Evolutionary conservation across 2,888 invertebrate species (phyloP).

Genomic region (Fragum whitleyi): DNA sequence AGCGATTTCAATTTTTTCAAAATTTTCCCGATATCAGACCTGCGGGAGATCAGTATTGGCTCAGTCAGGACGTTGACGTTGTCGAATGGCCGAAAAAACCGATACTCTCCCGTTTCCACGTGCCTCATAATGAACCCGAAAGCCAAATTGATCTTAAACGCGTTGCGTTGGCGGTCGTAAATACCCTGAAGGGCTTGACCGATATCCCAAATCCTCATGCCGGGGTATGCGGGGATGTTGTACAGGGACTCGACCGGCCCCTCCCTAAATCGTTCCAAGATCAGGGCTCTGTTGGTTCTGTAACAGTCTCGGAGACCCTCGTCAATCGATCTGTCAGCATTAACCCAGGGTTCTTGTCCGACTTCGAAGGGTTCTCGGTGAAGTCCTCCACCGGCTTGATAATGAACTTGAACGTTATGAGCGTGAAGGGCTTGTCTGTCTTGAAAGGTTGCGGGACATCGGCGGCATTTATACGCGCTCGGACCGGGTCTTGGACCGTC

Average conservation of each 20-base stretch:
- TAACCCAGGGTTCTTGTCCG: conserved; percentile 36
- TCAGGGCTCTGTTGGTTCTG: conserved; percentile 31
- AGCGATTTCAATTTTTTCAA: neutral
- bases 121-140: conserved; percentile 42
- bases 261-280: conserved; percentile 32
- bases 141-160: conserved; percentile 34
- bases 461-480: conserved; percentile 29
- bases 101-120: conserved; percentile 29
- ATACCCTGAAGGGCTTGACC: conserved; percentile 35
- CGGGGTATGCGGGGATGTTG: conserved; percentile 38
- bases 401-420: conserved; percentile 29
- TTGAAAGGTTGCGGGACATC: conserved; percentile 27
- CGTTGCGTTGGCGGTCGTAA: conserved; percentile 22
- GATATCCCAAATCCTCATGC: conserved; percentile 37
- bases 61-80: conserved; percentile 35
- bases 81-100: conserved; percentile 33
- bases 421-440: conserved; percentile 31
- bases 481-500: neutral
- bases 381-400: conserved; percentile 28
- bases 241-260: conserved; percentile 40
- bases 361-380: conserved; percentile 29
- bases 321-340: conserved; percentile 21
- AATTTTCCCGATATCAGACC: conserved; percentile 23
- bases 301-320: conserved; percentile 41
- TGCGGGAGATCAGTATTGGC: conserved; percentile 29